These are phyloP conservation scores for Melanotaenia maccullochi DNA, from an alignment of 2,797 vertebrate genomes.

Conservation along the genomic window DNA sequence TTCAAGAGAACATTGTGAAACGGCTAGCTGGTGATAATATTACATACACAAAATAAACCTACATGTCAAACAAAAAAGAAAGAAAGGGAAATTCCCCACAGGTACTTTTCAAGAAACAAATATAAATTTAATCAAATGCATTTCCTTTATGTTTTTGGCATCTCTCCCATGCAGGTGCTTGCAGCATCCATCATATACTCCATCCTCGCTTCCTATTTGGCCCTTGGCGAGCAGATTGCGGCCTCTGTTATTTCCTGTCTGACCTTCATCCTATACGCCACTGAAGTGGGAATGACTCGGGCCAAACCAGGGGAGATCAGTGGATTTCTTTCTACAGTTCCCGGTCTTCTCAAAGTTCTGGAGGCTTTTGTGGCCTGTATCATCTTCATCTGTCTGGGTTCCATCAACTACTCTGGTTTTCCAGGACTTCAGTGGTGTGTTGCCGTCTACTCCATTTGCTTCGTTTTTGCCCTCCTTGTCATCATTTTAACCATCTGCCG, in stretches of 20 bases:
- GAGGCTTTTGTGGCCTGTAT: slow-evolving; percentile 89
- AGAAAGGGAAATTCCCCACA: no score
- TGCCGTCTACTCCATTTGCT: slow-evolving; percentile 87
- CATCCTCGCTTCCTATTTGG: slow-evolving; percentile 27
- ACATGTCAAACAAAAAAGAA: no score
- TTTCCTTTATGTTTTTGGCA: not conserved
- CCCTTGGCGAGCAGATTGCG: slow-evolving; percentile 59
- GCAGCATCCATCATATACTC: slow-evolving; percentile 87
- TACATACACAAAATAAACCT: no score
- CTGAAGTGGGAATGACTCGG: slow-evolving; percentile 84
- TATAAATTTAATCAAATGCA: not conserved
- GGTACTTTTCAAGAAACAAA: not conserved
- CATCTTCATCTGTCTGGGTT: slow-evolving; percentile 83
- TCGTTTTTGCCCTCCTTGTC: slow-evolving; percentile 84
- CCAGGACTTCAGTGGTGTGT: slow-evolving; percentile 85
- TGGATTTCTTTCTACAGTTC: slow-evolving; percentile 87
- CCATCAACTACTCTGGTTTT: rapidly evolving
- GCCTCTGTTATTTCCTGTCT: slow-evolving; percentile 83
- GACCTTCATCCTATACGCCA: slow-evolving; percentile 82
- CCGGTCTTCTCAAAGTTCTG: slow-evolving; percentile 89
- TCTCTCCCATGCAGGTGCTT: slow-evolving; percentile 74
- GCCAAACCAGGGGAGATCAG: slow-evolving; percentile 86
- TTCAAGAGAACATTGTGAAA: no score
- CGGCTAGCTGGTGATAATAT: no score
- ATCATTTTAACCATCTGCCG: slow-evolving; percentile 85